Evolutionary conservation across 2,888 invertebrate genomes (phyloP).

Genomic region (Hoplodrina blanda): DNA sequence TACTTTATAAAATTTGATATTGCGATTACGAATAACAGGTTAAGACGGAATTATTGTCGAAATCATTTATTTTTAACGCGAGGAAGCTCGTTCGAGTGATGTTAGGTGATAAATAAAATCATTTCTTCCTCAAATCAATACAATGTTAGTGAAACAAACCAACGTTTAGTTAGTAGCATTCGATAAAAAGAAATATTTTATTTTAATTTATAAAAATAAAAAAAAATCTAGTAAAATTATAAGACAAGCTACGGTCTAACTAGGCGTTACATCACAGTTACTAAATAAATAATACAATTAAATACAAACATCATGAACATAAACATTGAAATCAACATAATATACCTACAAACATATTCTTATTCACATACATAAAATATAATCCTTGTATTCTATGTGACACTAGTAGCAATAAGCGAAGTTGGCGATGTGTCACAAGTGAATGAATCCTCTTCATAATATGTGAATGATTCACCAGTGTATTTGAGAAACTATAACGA

Average conservation of each 20-base stretch:
- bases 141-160: constrained; percentile 13
- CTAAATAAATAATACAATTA: constrained; percentile 47
- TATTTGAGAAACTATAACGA: background rate
- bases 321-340: constrained; percentile 40
- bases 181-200: constrained; percentile 9
- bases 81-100: constrained; percentile 67
- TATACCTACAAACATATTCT: constrained; percentile 56
- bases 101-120: constrained; percentile 16
- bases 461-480: background rate
- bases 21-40: constrained; percentile 67
- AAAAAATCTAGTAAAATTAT: constrained; percentile 31
- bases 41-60: constrained; percentile 75
- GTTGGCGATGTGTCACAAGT: constrained; percentile 19
- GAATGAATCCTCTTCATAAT: background rate
- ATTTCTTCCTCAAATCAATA: constrained; percentile 26
- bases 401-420: constrained; percentile 22
- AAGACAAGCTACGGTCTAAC: constrained; percentile 38
- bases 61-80: constrained; percentile 68
- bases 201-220: constrained; percentile 31
- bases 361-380: constrained; percentile 49
- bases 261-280: constrained; percentile 58
- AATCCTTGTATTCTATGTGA: constrained; percentile 39
- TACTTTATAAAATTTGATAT: constrained; percentile 71
- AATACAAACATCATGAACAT: constrained; percentile 48
- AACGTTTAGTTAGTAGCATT: constrained; percentile 14